Conservation (phyloP, 2,888 invertebrate species). For the Euproctis similis region DNA sequence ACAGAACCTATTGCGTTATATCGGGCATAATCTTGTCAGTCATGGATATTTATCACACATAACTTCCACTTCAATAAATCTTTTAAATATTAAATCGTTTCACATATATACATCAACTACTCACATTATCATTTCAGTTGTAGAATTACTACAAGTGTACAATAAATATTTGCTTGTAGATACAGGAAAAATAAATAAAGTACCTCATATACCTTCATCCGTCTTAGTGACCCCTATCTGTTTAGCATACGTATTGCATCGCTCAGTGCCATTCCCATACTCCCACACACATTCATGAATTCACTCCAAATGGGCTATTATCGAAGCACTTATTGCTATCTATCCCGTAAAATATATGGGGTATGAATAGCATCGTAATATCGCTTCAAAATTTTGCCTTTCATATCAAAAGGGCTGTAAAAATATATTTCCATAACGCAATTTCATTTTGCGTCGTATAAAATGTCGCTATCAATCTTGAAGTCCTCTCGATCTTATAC, state of each 20-base stretch:
- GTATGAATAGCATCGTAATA: conserved; percentile 11
- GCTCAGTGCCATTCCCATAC: conserved; percentile 35
- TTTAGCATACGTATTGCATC: conserved; percentile 59
- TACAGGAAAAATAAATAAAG: conserved; percentile 22
- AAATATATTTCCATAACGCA: background rate
- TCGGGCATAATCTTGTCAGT: too few relatives aligned
- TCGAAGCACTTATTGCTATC: conserved; percentile 19
- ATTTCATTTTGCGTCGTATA: too few relatives aligned
- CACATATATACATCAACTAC: too few relatives aligned
- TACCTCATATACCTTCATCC: conserved; percentile 37
- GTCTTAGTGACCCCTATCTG: conserved; percentile 39
- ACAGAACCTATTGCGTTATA: too few relatives aligned
- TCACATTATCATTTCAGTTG: too few relatives aligned
- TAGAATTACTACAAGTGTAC: too few relatives aligned
- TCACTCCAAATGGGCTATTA: conserved; percentile 21
- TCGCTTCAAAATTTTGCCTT: conserved; percentile 3
- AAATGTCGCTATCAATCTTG: too few relatives aligned
- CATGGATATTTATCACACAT: too few relatives aligned
- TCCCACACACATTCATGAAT: conserved; percentile 20
- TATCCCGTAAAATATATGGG: conserved; percentile 12
- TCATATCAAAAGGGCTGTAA: conserved; percentile 2
- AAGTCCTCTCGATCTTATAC: too few relatives aligned
- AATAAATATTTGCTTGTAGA: background rate
- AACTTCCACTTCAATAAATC: too few relatives aligned
- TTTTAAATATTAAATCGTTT: too few relatives aligned